Conservation (phyloP, 2,888 invertebrate genomes). For the Aphodius granarius region DNA sequence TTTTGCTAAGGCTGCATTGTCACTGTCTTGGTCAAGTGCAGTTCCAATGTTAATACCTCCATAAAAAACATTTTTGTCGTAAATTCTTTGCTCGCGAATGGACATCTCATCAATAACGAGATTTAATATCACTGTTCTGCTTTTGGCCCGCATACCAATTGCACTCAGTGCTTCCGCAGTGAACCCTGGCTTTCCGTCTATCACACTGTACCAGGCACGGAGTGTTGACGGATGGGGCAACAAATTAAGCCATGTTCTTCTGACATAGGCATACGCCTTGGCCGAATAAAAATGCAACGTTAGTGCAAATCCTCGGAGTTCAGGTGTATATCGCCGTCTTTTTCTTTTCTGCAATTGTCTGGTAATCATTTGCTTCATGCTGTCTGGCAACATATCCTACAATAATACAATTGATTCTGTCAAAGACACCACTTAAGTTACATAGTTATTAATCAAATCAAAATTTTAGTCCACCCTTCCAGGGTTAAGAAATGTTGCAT, state of each 20-base stretch:
- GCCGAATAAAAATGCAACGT: slow-evolving; percentile 23
- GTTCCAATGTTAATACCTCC: slow-evolving; percentile 36
- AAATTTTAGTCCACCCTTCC: no score
- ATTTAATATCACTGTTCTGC: slow-evolving; percentile 15
- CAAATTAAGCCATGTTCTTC: slow-evolving; percentile 16
- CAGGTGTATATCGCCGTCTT: slow-evolving; percentile 11
- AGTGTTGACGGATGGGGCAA: no score
- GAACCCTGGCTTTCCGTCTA: slow-evolving; percentile 18
- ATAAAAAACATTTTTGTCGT: slow-evolving; percentile 12
- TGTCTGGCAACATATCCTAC: slow-evolving; percentile 1
- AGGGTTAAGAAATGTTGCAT: no score
- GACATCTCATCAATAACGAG: slow-evolving; percentile 36
- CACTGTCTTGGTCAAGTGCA: slow-evolving; percentile 5
- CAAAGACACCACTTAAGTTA: no score
- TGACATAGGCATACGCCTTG: slow-evolving; percentile 20
- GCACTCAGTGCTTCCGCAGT: slow-evolving; percentile 33
- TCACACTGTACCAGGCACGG: slow-evolving; percentile 6
- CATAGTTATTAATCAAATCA: no score
- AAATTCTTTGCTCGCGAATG: slow-evolving; percentile 17
- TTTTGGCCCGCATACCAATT: not conserved
- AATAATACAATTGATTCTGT: no score
- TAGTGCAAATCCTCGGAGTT: slow-evolving; percentile 19
- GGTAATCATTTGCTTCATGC: slow-evolving; percentile 5
- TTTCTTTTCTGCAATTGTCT: not conserved
- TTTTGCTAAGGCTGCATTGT: slow-evolving; percentile 32